Conservation (phyloP, 2,888 invertebrate genomes). For the Nomada lathburiana region DNA sequence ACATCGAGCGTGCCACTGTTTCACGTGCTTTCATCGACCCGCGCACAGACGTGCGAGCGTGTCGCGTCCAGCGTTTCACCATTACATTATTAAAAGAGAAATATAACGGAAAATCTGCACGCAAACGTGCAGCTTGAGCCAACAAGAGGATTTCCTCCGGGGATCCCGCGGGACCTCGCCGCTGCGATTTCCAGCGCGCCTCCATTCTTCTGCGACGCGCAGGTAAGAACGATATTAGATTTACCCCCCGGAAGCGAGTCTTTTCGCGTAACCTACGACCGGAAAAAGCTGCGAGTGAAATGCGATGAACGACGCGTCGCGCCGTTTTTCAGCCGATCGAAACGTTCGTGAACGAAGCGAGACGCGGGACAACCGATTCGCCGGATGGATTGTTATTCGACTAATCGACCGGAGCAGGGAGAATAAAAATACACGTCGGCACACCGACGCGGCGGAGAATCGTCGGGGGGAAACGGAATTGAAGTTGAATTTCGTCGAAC, state of each 20-base stretch:
- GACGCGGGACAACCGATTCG: slow-evolving; percentile 49
- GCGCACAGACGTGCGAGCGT: not conserved
- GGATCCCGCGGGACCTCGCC: slow-evolving; percentile 55
- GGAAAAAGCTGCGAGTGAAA: slow-evolving; percentile 61
- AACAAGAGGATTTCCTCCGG: slow-evolving; percentile 47
- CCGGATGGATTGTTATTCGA: slow-evolving; percentile 59
- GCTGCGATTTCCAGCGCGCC: slow-evolving; percentile 64
- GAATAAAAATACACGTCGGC: not conserved
- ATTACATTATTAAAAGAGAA: slow-evolving; percentile 58
- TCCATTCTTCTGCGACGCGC: slow-evolving; percentile 68
- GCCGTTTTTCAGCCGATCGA: slow-evolving; percentile 64
- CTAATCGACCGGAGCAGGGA: slow-evolving; percentile 18
- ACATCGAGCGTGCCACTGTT: not conserved
- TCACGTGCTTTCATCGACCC: not conserved
- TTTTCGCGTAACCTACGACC: slow-evolving; percentile 58
- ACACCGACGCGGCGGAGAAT: not conserved
- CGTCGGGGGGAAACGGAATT: not conserved
- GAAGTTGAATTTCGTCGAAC: slow-evolving; percentile 19
- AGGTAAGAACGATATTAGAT: slow-evolving; percentile 73
- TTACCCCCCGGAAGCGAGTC: slow-evolving; percentile 57
- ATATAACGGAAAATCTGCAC: slow-evolving; percentile 28
- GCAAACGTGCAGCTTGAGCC: slow-evolving; percentile 23
- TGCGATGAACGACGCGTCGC: slow-evolving; percentile 70
- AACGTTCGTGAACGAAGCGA: slow-evolving; percentile 51
- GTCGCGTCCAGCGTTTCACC: slow-evolving; percentile 5